A percentile compares a stretch with the other conserved stretches of the same genome.
Evolutionary conservation across 2,797 vertebrate species (phyloP).

Genomic region (Lerista edwardsae): DNA sequence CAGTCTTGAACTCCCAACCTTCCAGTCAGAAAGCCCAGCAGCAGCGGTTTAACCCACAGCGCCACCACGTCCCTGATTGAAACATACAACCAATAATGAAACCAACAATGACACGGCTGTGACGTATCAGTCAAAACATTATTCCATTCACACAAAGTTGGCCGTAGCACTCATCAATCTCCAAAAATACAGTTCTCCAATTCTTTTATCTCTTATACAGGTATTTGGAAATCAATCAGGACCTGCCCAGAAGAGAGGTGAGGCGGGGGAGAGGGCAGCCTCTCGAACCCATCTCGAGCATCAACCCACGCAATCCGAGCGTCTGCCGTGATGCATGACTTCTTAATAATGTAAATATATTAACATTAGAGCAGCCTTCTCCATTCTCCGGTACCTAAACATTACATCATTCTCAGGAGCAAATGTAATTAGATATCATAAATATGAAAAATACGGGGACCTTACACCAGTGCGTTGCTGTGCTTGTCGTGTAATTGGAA

Average conservation of each 20-base stretch:
- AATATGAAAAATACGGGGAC: slow-evolving; percentile 70
- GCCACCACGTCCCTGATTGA: too few relatives aligned
- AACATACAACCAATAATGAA: too few relatives aligned
- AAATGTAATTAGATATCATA: slow-evolving; percentile 73
- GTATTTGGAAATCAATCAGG: slow-evolving; percentile 11
- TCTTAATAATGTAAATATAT: slow-evolving; percentile 76
- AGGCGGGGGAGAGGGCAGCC: slow-evolving; percentile 60
- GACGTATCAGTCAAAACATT: too few relatives aligned
- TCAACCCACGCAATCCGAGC: slow-evolving; percentile 51
- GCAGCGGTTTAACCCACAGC: too few relatives aligned
- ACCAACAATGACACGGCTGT: too few relatives aligned
- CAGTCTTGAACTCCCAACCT: too few relatives aligned
- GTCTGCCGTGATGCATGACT: slow-evolving; percentile 63
- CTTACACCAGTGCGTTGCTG: slow-evolving; percentile 66
- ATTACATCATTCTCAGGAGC: slow-evolving; percentile 68
- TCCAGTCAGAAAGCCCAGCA: too few relatives aligned
- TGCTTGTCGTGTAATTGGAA: slow-evolving; percentile 63
- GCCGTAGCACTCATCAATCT: too few relatives aligned
- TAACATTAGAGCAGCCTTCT: slow-evolving; percentile 64
- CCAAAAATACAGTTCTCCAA: too few relatives aligned
- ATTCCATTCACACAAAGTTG: too few relatives aligned
- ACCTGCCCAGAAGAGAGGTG: slow-evolving; percentile 56
- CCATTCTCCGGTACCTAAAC: slow-evolving; percentile 64
- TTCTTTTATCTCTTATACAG: too few relatives aligned
- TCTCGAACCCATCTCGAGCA: slow-evolving; percentile 67